Evolutionary conservation across 2,888 invertebrate genomes (phyloP).

Genomic region (Endomychus coccineus): DNA sequence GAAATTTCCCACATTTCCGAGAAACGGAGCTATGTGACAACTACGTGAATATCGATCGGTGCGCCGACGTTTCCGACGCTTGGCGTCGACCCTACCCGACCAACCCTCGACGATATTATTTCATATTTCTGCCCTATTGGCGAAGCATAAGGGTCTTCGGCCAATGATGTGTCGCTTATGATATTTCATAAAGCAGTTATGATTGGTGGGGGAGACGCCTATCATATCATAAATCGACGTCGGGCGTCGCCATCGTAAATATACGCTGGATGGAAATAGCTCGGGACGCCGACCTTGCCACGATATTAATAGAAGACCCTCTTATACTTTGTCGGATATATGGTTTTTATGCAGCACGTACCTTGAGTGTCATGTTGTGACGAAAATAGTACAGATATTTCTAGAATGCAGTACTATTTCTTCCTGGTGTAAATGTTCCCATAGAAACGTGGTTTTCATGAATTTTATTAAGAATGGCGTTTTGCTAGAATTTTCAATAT

Average conservation of each 20-base stretch:
- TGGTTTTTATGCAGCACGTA: too few species aligned
- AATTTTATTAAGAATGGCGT: too few species aligned
- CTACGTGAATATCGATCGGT: constrained; percentile 36
- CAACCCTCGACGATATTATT: constrained; percentile 48
- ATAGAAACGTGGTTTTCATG: too few species aligned
- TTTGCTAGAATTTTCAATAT: too few species aligned
- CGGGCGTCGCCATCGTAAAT: constrained; percentile 24
- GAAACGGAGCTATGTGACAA: constrained; percentile 10
- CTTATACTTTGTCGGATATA: too few species aligned
- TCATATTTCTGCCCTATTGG: constrained; percentile 54
- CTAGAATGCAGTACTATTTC: too few species aligned
- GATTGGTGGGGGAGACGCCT: constrained; percentile 33
- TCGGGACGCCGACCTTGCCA: constrained; percentile 13
- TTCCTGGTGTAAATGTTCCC: too few species aligned
- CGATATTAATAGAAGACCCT: constrained; percentile 13
- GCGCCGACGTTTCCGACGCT: constrained; percentile 33
- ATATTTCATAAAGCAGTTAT: constrained; percentile 38
- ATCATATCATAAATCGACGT: constrained; percentile 26
- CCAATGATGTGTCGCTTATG: constrained; percentile 35
- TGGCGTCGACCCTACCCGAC: constrained; percentile 36
- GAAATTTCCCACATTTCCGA: constrained; percentile 1
- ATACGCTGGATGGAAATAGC: not conserved
- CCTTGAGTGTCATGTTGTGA: too few species aligned
- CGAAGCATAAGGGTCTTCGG: constrained; percentile 43
- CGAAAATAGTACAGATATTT: too few species aligned